Percentiles rank a stretch among this genome's conserved stretches.
Evolutionary conservation across 64 coral and sea anemone species (phyloP).

Genomic region (Cladopsammia gracilis): DNA sequence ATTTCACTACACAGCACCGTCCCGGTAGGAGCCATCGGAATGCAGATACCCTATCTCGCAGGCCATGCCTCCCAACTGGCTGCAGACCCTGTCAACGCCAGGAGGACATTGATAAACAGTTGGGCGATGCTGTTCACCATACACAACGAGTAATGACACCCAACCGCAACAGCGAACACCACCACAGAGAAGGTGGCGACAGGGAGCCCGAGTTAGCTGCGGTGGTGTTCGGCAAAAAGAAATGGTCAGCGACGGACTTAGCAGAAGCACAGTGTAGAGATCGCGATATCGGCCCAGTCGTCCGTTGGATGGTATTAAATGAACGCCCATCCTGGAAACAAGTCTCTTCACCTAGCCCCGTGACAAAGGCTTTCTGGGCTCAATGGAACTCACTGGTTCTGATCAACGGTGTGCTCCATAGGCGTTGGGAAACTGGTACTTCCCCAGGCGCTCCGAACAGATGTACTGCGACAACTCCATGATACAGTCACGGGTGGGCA

Average conservation of each 20-base stretch:
- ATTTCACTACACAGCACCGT: neutral
- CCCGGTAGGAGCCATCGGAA: neutral
- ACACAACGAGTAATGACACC: neutral
- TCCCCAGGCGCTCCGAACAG: neutral
- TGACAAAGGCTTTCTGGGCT: neutral
- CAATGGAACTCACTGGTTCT: neutral
- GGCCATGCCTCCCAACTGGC: neutral
- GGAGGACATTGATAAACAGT: constrained; percentile 3
- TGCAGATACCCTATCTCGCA: neutral
- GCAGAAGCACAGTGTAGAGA: neutral
- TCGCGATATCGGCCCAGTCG: neutral
- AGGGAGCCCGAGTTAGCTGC: neutral
- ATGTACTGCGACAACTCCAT: neutral
- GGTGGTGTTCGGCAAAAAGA: neutral
- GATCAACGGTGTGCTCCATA: neutral
- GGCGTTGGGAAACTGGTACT: neutral
- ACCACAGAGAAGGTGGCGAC: neutral
- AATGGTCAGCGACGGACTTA: neutral
- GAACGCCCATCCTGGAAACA: neutral
- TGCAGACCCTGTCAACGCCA: neutral
- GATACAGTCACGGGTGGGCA: neutral
- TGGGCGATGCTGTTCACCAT: neutral
- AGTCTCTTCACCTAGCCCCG: neutral
- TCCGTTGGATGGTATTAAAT: neutral
- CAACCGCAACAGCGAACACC: neutral